Evolutionary conservation across 2,113 vertebrate genomes (phyloP).

Genomic region (Stegostoma tigrinum): DNA sequence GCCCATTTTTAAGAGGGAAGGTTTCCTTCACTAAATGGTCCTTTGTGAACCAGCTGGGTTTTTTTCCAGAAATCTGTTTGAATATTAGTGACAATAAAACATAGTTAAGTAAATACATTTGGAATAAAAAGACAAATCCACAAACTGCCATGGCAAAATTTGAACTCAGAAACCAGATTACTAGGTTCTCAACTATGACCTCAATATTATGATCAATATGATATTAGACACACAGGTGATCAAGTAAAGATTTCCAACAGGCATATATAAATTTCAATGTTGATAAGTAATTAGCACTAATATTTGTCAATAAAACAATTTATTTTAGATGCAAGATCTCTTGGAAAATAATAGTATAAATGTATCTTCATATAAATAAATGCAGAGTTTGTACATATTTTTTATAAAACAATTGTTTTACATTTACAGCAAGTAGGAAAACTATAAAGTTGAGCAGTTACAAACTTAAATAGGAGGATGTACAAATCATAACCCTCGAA

Average conservation of each 20-base stretch:
- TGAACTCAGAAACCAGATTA: neutral
- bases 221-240: neutral
- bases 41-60: neutral
- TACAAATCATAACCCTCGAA: conserved; percentile 12
- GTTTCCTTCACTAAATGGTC: neutral
- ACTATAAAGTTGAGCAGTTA: conserved; percentile 48
- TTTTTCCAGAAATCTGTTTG: neutral
- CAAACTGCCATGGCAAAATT: neutral
- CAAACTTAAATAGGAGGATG: conserved; percentile 40
- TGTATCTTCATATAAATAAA: conserved; percentile 78
- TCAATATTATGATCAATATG: neutral
- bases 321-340: conserved; percentile 77
- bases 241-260: neutral
- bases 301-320: conserved; percentile 63
- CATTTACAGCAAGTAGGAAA: conserved; percentile 61
- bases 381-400: conserved; percentile 57
- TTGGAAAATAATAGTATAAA: conserved; percentile 72
- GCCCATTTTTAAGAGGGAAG: neutral
- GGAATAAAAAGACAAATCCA: neutral
- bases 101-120: neutral
- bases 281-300: neutral
- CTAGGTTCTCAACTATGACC: neutral
- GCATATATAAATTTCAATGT: neutral
- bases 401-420: conserved; percentile 62
- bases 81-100: too few relatives aligned